Percentiles rank a stretch among this genome's conserved stretches.
Conservation (phyloP, 2,113 vertebrate genomes). For the Anolis sagrei region DNA sequence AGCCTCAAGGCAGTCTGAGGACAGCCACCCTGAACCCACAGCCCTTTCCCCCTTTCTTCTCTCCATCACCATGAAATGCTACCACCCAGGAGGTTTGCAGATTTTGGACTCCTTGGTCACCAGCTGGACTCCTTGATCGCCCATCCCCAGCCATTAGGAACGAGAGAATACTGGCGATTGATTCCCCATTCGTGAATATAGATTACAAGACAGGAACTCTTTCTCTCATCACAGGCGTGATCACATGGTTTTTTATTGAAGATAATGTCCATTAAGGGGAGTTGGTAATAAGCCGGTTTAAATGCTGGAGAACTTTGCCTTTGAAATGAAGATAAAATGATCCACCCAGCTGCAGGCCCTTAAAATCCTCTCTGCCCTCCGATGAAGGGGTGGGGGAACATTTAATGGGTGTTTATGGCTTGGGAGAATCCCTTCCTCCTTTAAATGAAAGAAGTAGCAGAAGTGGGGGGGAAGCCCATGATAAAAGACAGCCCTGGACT, state of each 20-base stretch:
- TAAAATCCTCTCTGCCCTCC: constrained; percentile 72
- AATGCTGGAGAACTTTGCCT: constrained; percentile 72
- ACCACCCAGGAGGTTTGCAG: not conserved
- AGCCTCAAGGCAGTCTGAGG: not conserved
- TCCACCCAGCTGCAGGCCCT: constrained; percentile 75
- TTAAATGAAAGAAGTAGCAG: constrained; percentile 72
- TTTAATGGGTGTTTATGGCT: constrained; percentile 80
- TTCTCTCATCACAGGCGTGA: constrained; percentile 32
- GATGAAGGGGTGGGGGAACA: constrained; percentile 75
- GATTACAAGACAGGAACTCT: constrained; percentile 6
- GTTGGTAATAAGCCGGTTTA: constrained; percentile 60
- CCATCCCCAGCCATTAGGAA: not conserved
- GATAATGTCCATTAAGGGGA: constrained; percentile 52
- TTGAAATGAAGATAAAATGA: constrained; percentile 72
- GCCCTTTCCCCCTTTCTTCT: not conserved
- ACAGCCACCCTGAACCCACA: not conserved
- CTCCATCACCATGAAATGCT: constrained; percentile 6
- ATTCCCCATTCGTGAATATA: constrained; percentile 34
- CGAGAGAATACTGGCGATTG: not conserved
- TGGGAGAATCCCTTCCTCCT: constrained; percentile 70
- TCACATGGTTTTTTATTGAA: constrained; percentile 54
- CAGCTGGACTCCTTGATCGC: not conserved
- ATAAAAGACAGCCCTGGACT: constrained; percentile 71
- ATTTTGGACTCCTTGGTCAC: not conserved
- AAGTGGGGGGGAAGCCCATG: constrained; percentile 73